A percentile compares a stretch with the other conserved stretches of the same genome.
Conservation (phyloP, 2,797 vertebrate genomes). For the Eulemur rubriventer region DNA sequence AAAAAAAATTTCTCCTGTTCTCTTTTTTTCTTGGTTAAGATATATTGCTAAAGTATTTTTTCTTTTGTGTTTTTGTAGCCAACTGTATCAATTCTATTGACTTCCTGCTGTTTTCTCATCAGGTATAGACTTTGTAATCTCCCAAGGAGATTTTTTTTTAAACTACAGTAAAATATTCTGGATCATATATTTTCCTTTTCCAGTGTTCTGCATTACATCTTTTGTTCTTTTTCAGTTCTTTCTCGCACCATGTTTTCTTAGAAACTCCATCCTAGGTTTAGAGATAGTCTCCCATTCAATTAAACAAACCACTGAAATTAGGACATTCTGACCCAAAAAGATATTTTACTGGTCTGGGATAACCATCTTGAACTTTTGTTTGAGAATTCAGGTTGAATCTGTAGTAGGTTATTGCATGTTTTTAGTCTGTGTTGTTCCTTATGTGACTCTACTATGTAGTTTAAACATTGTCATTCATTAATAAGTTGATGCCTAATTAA, state of each 20-base stretch:
- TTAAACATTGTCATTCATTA: conserved; percentile 36
- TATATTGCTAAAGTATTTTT: background rate
- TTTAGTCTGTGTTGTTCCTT: background rate
- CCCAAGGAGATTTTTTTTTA: background rate
- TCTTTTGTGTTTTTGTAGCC: conserved; percentile 25
- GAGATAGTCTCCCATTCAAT: background rate
- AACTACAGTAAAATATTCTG: background rate
- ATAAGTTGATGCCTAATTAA: background rate
- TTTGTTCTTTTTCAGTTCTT: background rate
- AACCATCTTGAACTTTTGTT: background rate
- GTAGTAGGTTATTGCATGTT: background rate
- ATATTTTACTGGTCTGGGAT: background rate
- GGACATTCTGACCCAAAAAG: background rate
- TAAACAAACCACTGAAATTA: background rate
- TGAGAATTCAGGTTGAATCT: background rate
- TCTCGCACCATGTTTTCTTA: background rate
- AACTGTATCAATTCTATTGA: conserved; percentile 28
- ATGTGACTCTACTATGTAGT: background rate
- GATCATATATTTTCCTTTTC: background rate
- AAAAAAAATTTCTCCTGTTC: background rate
- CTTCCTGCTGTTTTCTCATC: conserved; percentile 42
- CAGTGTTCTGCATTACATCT: background rate
- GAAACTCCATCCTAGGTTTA: background rate
- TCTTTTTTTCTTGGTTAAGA: background rate
- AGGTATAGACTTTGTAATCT: conserved; percentile 1